These are phyloP conservation scores for Emydoidea blandingii DNA, from an alignment of 2,797 vertebrate genomes.

Conservation along the genomic window DNA sequence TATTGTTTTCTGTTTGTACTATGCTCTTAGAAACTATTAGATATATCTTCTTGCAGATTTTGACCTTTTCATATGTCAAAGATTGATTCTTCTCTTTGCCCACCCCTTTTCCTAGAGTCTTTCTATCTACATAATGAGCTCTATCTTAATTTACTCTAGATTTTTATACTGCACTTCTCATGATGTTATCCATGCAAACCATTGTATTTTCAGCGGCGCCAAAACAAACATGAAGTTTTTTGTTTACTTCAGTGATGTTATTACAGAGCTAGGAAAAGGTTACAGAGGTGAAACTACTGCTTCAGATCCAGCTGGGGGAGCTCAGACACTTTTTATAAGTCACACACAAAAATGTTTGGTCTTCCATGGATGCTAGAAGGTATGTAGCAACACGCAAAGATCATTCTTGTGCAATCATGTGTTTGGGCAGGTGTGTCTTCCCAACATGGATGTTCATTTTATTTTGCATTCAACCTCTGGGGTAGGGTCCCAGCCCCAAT, in stretches of 20 bases:
- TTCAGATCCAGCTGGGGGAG: neutral
- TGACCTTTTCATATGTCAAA: neutral
- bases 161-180: neutral
- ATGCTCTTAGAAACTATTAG: neutral
- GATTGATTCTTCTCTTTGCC: neutral
- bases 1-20: neutral
- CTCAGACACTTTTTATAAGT: neutral
- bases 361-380: neutral
- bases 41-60: neutral
- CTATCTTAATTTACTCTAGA: neutral
- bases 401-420: neutral
- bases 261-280: neutral
- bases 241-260: neutral
- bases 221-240: neutral
- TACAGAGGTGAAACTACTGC: neutral
- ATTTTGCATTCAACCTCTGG: neutral
- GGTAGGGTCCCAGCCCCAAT: neutral
- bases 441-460: accelerated
- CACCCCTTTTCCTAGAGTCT: neutral
- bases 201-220: neutral
- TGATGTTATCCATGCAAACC: neutral
- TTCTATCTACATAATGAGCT: neutral
- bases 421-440: neutral
- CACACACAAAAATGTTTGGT: neutral
- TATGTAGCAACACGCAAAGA: neutral